Evolutionary conservation across 2,113 vertebrate species (phyloP).

Genomic region (Syngnathus floridae): DNA sequence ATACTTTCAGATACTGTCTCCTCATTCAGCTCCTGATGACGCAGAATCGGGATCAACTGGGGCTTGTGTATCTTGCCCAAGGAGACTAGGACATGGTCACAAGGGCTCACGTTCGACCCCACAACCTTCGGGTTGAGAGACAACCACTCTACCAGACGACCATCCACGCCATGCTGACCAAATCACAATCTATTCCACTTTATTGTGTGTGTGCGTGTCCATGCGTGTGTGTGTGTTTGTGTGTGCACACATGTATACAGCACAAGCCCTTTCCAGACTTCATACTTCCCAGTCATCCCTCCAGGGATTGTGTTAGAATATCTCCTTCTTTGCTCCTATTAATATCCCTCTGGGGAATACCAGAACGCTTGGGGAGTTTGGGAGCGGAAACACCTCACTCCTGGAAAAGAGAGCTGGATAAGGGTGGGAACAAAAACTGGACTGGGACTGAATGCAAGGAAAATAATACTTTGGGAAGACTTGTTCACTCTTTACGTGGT

Average conservation of each 20-base stretch:
- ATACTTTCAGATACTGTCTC: too few relatives aligned
- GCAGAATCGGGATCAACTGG: neutral
- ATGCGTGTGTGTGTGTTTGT: neutral
- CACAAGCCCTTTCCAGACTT: conserved; percentile 41
- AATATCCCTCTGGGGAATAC: conserved; percentile 47
- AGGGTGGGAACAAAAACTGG: conserved; percentile 15
- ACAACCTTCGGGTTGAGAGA: too few relatives aligned
- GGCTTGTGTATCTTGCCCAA: too few relatives aligned
- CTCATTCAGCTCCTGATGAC: too few relatives aligned
- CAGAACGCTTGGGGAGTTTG: conserved; percentile 56
- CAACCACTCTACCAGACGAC: too few relatives aligned
- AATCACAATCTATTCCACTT: too few relatives aligned
- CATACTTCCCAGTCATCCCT: conserved; percentile 55
- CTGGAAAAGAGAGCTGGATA: conserved; percentile 28
- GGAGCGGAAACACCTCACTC: conserved; percentile 60
- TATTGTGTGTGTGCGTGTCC: too few relatives aligned
- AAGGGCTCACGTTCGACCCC: too few relatives aligned
- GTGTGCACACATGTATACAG: neutral
- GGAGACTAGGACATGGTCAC: too few relatives aligned
- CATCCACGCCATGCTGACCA: too few relatives aligned
- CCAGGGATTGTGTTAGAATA: conserved; percentile 44
- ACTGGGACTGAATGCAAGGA: neutral
- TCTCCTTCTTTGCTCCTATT: conserved; percentile 52
- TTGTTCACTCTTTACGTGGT: neutral
- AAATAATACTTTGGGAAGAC: neutral